Evolutionary conservation across 2,113 vertebrate genomes (phyloP), one percentile per base, ranked within the genome.

Genomic region (Eretmodus cyanostictus): DNA sequence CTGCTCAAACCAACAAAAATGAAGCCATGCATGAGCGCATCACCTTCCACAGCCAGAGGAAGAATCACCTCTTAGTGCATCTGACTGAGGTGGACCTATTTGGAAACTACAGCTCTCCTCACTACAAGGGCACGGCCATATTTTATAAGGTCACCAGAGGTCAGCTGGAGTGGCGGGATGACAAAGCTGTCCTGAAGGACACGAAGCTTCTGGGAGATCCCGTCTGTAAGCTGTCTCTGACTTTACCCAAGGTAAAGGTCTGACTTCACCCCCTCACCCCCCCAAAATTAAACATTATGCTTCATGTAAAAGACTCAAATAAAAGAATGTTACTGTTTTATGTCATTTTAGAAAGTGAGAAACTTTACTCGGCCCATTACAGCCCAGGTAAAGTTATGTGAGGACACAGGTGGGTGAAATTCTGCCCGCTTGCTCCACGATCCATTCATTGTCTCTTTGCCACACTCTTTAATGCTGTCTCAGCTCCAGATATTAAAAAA

Each of bases 11-110:
- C 10, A 8, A 45, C 83, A 68, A 38, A 36, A 71, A 14, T 2
- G 81, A 51, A 5, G 16, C 13, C 12, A 6, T 5, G 3, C 31
- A 93, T 66, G 86, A 96, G 85, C 61, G 68, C 12, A 88, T 99
- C 85, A 96, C 96, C 91, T 98, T 98, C 92, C 98, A 98, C 90
- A 96, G 94, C 59, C 98, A 98, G 95, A 95, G 96, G 90, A 97
- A 92, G 84, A 91, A 95, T 31, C 96, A 92, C 53, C 90, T 98
- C 73, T 83, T 91, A 29, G 91, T 98, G 19, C 94, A 88, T 80
- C 96, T 98, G 11, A 96, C 95, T 34, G 97, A 97, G 76, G 94
- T 98, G 80, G 97, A 98, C 94, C 96, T 97, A 9, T 98, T 97
- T 49, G 97, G 97, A 78, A 98, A 98, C 92, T 94, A 97, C 86